Conservation (phyloP, 2,113 vertebrate genomes). For the Vanacampus margaritifer region DNA sequence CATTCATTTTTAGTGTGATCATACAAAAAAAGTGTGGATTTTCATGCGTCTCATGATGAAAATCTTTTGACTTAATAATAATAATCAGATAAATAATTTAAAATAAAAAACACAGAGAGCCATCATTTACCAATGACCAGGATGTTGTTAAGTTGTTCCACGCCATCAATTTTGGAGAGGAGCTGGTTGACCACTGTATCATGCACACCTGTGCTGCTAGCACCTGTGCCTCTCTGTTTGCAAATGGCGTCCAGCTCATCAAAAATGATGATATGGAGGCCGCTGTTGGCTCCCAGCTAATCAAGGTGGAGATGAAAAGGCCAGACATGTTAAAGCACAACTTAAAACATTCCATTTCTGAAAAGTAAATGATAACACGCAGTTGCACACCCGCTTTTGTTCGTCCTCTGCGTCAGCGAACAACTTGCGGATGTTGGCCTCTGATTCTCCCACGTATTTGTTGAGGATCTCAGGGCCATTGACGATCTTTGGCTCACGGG, state of each 20-base stretch:
- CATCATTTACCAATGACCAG: conserved; percentile 86
- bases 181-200: conserved; percentile 98
- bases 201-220: conserved; percentile 93
- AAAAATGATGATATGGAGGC: conserved; percentile 98
- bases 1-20: too few relatives aligned
- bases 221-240: conserved; percentile 95
- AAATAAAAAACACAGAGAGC: neutral
- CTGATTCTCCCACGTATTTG: conserved; percentile 95
- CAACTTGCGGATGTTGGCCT: conserved; percentile 96
- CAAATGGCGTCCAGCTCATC: conserved; percentile 98
- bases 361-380: neutral
- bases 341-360: neutral
- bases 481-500: conserved; percentile 93
- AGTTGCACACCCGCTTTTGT: conserved; percentile 83
- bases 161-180: conserved; percentile 95
- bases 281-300: conserved; percentile 95
- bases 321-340: neutral
- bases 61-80: neutral
- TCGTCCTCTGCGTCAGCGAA: conserved; percentile 98
- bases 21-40: neutral
- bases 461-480: conserved; percentile 98
- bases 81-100: neutral
- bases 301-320: neutral
- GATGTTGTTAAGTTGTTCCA: conserved; percentile 99
- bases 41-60: neutral